phyloP scores from a whole-genome alignment of 2,888 invertebrate species.

The Acleris literana region DNA sequence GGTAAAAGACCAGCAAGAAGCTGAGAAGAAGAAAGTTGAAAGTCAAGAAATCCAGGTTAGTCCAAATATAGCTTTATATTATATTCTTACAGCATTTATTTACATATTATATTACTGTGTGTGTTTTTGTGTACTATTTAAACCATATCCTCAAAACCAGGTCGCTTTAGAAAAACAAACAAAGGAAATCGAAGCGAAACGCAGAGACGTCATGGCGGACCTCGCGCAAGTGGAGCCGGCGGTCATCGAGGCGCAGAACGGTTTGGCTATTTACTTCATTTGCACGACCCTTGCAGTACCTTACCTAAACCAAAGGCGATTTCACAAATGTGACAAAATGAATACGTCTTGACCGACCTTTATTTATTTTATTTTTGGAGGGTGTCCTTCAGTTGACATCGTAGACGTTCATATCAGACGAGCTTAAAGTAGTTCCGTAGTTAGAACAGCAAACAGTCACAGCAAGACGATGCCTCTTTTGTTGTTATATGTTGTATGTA shows the following conservation, averaged over 20 bases:
- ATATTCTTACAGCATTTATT: slow-evolving; percentile 3
- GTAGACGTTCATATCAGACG: slow-evolving; percentile 40
- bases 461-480: slow-evolving; percentile 48
- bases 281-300: slow-evolving; percentile 39
- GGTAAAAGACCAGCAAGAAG: slow-evolving; percentile 99
- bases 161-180: slow-evolving; percentile 93
- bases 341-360: slow-evolving; percentile 1
- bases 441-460: slow-evolving; percentile 47
- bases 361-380: slow-evolving; percentile 35
- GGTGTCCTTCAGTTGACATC: slow-evolving; percentile 35
- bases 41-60: slow-evolving; percentile 96
- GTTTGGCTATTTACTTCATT: slow-evolving; percentile 79
- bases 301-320: slow-evolving; percentile 3
- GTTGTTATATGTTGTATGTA: slow-evolving; percentile 7
- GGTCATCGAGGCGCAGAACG: slow-evolving; percentile 98
- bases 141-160: slow-evolving; percentile 48
- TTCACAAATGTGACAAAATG: slow-evolving; percentile 2
- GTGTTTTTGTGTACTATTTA: not conserved
- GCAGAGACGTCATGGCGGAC: slow-evolving; percentile 97
- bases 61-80: not conserved
- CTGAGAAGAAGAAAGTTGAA: slow-evolving; percentile 99
- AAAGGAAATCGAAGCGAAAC: slow-evolving; percentile 95
- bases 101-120: not conserved
- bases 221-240: slow-evolving; percentile 99
- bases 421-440: slow-evolving; percentile 42